These are phyloP conservation scores for Campaea margaritaria DNA, from an alignment of 2,888 invertebrate genomes.

Conservation along the genomic window DNA sequence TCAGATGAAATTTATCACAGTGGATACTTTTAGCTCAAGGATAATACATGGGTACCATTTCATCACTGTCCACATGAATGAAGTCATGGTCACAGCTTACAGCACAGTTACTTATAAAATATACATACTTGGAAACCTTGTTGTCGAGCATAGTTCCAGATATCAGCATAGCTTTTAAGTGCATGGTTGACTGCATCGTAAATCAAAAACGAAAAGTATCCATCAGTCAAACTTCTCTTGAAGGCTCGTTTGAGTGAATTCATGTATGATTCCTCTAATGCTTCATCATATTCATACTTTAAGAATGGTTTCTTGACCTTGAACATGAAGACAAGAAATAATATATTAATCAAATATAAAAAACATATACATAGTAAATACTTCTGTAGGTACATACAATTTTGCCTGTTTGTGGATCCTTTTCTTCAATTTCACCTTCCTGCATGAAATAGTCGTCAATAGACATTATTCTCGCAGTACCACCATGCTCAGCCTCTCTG, in stretches of 20 bases:
- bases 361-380: not conserved
- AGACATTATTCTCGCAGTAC: constrained; percentile 95
- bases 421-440: constrained; percentile 90
- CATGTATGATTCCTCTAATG: constrained; percentile 92
- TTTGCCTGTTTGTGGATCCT: constrained; percentile 90
- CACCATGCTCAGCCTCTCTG: constrained; percentile 92
- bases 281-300: constrained; percentile 95
- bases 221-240: constrained; percentile 95
- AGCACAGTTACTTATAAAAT: not conserved
- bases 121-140: constrained; percentile 91
- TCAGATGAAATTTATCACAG: too few species aligned
- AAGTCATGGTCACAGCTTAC: not conserved
- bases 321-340: constrained; percentile 46
- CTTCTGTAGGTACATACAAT: constrained; percentile 72
- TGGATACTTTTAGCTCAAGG: too few species aligned
- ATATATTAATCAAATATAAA: not conserved
- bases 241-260: constrained; percentile 94
- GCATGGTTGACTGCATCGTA: constrained; percentile 96
- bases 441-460: constrained; percentile 98
- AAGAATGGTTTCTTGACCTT: constrained; percentile 87
- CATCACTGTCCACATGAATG: not conserved
- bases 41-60: not conserved
- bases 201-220: constrained; percentile 96
- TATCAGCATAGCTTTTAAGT: constrained; percentile 92
- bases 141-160: constrained; percentile 94